A percentile compares a stretch with the other conserved stretches of the same genome.
Conservation (phyloP, 2,797 vertebrate species). For the Epinephelus malabaricus region DNA sequence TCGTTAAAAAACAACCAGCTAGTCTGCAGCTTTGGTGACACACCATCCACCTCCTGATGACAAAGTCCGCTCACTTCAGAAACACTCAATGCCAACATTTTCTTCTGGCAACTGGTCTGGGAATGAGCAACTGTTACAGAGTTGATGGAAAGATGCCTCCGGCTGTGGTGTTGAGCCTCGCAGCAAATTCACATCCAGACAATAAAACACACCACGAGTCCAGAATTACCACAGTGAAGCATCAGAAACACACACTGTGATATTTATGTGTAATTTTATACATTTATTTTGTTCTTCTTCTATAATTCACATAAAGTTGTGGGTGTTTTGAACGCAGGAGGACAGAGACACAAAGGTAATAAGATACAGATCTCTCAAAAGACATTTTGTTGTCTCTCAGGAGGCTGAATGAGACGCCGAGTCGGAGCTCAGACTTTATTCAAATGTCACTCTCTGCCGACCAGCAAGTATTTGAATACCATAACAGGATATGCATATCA, state of each 20-base stretch:
- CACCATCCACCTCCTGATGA: too few species aligned
- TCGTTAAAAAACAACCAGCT: too few species aligned
- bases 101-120: too few species aligned
- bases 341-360: background rate
- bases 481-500: slow-evolving; percentile 44
- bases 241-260: background rate
- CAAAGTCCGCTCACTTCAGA: too few species aligned
- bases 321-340: background rate
- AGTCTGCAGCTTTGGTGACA: too few species aligned
- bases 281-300: background rate
- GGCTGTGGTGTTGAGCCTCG: background rate
- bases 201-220: too few species aligned
- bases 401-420: background rate
- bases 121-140: too few species aligned
- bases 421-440: slow-evolving; percentile 34
- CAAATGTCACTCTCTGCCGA: slow-evolving; percentile 53
- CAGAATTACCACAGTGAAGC: too few species aligned
- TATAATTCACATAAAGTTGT: background rate
- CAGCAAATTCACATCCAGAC: too few species aligned
- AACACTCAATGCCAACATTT: too few species aligned
- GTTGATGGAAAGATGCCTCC: background rate
- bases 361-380: background rate
- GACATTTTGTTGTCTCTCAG: background rate
- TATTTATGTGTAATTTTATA: background rate
- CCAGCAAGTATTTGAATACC: slow-evolving; percentile 48